Conservation (phyloP, 2,888 invertebrate genomes). For the Chironomus riparius region DNA sequence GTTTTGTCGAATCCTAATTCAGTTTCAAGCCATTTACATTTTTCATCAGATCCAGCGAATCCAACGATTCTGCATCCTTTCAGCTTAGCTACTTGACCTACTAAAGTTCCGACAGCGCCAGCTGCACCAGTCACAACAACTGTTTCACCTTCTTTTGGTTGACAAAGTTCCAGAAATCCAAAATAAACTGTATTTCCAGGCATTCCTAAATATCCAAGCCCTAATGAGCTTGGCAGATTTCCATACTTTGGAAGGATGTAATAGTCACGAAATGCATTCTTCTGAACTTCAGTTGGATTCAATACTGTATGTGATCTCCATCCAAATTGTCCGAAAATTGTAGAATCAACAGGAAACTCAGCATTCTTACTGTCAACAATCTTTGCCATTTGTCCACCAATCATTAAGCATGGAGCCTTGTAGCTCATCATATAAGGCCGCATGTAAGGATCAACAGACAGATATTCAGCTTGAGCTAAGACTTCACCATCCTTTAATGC, state of each 20-base stretch:
- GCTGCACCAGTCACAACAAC: conserved; percentile 62
- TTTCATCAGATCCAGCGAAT: conserved; percentile 58
- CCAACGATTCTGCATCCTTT: conserved; percentile 60
- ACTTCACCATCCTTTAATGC: conserved; percentile 20
- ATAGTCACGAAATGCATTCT: conserved; percentile 35
- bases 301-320: conserved; percentile 56
- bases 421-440: conserved; percentile 48
- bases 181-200: conserved; percentile 62
- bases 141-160: conserved; percentile 58
- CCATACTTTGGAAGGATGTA: conserved; percentile 49
- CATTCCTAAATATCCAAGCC: conserved; percentile 58
- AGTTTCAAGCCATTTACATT: conserved; percentile 56
- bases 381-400: conserved; percentile 61
- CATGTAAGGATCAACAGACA: conserved; percentile 69
- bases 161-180: conserved; percentile 56
- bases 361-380: conserved; percentile 57
- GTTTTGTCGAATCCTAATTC: conserved; percentile 57
- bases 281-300: conserved; percentile 28
- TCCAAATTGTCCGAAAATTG: conserved; percentile 54
- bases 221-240: conserved; percentile 51
- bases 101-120: conserved; percentile 47
- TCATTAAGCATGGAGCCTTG: conserved; percentile 55
- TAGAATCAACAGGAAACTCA: conserved; percentile 54
- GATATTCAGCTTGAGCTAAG: conserved; percentile 46
- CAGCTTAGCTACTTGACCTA: conserved; percentile 67